A percentile compares a stretch with the other conserved stretches of the same genome.
Evolutionary conservation across 2,113 vertebrate species (phyloP).

Genomic region (Marmota monax): DNA sequence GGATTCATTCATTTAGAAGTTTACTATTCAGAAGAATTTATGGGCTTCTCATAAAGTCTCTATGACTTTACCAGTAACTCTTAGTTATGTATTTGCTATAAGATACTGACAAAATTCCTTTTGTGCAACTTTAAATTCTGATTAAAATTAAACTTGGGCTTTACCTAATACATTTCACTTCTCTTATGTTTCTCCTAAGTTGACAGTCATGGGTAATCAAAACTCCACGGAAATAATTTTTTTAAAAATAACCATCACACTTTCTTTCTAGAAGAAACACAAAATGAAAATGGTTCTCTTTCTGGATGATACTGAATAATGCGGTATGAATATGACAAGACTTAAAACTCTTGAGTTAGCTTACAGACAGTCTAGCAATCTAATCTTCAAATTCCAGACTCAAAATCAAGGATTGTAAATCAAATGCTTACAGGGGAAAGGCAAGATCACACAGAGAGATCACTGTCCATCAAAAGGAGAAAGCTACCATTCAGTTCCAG

Average conservation of each 20-base stretch:
- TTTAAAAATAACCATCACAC: not conserved
- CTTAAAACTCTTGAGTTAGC: not conserved
- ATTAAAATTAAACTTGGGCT: slow-evolving; percentile 47
- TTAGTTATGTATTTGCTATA: slow-evolving; percentile 31
- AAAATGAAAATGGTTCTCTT: not conserved
- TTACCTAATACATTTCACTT: slow-evolving; percentile 35
- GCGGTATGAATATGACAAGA: not conserved
- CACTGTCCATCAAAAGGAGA: not conserved
- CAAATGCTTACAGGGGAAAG: not conserved
- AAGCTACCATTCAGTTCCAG: not conserved
- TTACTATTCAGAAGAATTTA: slow-evolving; percentile 33
- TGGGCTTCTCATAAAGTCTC: not conserved
- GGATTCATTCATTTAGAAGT: not conserved
- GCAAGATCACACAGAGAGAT: not conserved
- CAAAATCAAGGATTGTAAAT: not conserved
- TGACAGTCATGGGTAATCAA: not conserved
- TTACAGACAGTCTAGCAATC: not conserved
- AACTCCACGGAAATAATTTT: not conserved
- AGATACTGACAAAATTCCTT: slow-evolving; percentile 12
- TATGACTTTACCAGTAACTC: slow-evolving; percentile 10
- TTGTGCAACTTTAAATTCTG: slow-evolving; percentile 30
- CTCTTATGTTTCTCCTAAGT: not conserved
- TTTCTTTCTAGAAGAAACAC: slow-evolving; percentile 16
- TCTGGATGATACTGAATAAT: not conserved
- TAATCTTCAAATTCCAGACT: not conserved